phyloP scores from a whole-genome alignment of 1,140 invertebrate species.

The Antheraea pernyi region DNA sequence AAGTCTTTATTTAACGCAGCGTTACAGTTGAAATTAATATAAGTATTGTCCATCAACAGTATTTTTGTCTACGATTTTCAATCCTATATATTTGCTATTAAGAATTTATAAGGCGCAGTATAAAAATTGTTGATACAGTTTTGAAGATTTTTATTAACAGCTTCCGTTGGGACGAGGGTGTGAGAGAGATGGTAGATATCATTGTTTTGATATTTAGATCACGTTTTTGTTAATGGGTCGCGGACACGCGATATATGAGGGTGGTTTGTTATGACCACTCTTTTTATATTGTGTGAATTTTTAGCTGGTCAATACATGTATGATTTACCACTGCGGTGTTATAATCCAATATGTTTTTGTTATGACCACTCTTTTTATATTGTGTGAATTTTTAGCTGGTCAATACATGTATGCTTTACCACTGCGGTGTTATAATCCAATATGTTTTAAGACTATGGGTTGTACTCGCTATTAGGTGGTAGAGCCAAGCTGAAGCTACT shows the following conservation, averaged over 20 bases:
- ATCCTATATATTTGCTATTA: conserved; percentile 1
- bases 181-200: conserved; percentile 34
- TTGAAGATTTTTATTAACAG: conserved; percentile 26
- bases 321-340: too few relatives aligned
- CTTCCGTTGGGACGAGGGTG: conserved; percentile 36
- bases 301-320: too few relatives aligned
- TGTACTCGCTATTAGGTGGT: too few relatives aligned
- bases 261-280: conserved; percentile 40
- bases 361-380: conserved; percentile 27
- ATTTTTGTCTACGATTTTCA: not conserved
- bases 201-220: conserved; percentile 40
- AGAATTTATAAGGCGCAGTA: conserved; percentile 6
- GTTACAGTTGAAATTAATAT: not conserved
- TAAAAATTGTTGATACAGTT: not conserved
- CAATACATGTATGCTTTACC: too few relatives aligned
- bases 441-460: too few relatives aligned
- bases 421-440: too few relatives aligned
- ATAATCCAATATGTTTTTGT: conserved; percentile 21
- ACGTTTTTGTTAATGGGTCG: conserved; percentile 44
- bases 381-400: not conserved
- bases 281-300: not conserved
- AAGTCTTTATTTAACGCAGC: not conserved
- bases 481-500: too few relatives aligned
- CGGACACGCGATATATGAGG: conserved; percentile 36
- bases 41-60: not conserved